These are phyloP conservation scores for Atta cephalotes DNA, from an alignment of 1,140 invertebrate species.

Conservation along the genomic window DNA sequence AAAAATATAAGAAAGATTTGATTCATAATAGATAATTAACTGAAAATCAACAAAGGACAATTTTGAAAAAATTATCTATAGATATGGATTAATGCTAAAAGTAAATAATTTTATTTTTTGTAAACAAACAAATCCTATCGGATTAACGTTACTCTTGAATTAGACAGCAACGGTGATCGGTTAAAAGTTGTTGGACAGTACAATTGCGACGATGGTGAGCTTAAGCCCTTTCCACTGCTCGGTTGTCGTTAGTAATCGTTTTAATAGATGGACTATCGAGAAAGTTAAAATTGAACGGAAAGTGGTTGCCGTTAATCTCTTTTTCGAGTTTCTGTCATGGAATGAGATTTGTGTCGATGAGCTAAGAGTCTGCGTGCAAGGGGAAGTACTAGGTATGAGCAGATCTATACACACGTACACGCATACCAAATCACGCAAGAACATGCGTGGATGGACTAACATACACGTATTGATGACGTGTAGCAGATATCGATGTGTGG, in stretches of 20 bases:
- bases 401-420: not conserved
- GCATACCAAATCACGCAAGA: not conserved
- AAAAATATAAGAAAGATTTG: not conserved
- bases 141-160: conserved; percentile 26
- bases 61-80: not conserved
- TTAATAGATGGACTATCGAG: conserved; percentile 82
- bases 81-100: not conserved
- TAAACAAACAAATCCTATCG: conserved; percentile 1
- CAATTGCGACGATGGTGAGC: not conserved
- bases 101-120: conserved; percentile 9
- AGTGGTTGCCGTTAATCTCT: conserved; percentile 83
- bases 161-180: not conserved
- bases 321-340: conserved; percentile 81
- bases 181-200: not conserved
- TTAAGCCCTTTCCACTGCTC: conserved; percentile 77
- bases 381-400: not conserved
- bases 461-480: conserved; percentile 7
- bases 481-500: conserved; percentile 46
- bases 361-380: conserved; percentile 61
- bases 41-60: not conserved
- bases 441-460: conserved; percentile 51
- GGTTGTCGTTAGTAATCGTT: conserved; percentile 81
- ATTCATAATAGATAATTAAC: not conserved
- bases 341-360: conserved; percentile 83
- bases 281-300: conserved; percentile 84